These are phyloP conservation scores for Xylocampa areola DNA, from an alignment of 2,888 invertebrate genomes.

Conservation along the genomic window DNA sequence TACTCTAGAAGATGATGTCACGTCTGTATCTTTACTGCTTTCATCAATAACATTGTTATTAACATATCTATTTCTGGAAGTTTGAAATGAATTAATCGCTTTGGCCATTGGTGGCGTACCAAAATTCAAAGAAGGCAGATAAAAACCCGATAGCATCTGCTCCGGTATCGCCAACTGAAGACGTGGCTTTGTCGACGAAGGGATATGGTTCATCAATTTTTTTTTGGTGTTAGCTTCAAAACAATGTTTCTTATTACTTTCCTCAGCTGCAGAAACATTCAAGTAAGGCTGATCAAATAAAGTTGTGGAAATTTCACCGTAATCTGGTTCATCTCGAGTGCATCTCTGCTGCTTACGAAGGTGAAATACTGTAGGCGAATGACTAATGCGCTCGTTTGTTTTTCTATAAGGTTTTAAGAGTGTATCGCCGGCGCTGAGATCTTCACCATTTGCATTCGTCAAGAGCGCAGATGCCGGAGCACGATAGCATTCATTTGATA, in stretches of 20 bases:
- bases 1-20: conserved; percentile 52
- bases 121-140: conserved; percentile 56
- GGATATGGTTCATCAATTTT: conserved; percentile 32
- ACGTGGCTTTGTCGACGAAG: conserved; percentile 25
- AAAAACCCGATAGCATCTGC: conserved; percentile 35
- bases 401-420: conserved; percentile 67
- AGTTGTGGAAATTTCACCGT: conserved; percentile 49
- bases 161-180: conserved; percentile 48
- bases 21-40: conserved; percentile 26
- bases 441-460: conserved; percentile 82
- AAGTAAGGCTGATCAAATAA: conserved; percentile 36
- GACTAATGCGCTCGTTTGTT: conserved; percentile 58
- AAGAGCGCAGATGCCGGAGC: conserved; percentile 79
- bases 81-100: conserved; percentile 23
- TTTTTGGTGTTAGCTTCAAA: conserved; percentile 21
- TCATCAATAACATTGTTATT: conserved; percentile 12
- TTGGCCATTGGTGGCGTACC: conserved; percentile 49
- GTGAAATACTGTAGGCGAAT: conserved; percentile 61
- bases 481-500: conserved; percentile 83
- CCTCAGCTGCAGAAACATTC: conserved; percentile 33
- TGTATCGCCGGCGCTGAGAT: conserved; percentile 70
- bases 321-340: conserved; percentile 54
- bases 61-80: conserved; percentile 24
- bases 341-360: conserved; percentile 52
- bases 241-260: conserved; percentile 23